Evolutionary conservation across 2,797 vertebrate species (phyloP), one percentile per base, ranked within the genome.

Genomic region (Channa striata): DNA sequence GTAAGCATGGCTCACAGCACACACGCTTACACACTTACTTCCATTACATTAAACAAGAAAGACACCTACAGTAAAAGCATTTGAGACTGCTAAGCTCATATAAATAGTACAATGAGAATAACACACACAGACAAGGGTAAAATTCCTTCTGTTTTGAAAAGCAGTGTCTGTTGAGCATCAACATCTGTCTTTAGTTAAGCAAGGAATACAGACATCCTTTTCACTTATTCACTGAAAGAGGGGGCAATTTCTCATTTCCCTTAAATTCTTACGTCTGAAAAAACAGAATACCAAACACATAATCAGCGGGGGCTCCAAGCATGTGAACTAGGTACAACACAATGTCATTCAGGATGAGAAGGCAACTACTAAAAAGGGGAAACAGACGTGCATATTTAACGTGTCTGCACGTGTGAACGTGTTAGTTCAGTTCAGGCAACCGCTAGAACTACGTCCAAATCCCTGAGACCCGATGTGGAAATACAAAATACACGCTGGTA

Each of bases 181-280:
- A 85, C 90, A 91, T 92, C 90, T 91, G 91, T 89, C 90, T 93
- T 91, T 86, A 84, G 86, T 93, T 92, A 91, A 80, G 83, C 72
- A 77, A 78, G 77, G 80, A 91, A 86, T 64, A 87, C 86, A 92
- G 89, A 90, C 90, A 88, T 91, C 88, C 87, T 89, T 91, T 92
- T 92, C 84, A 90, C 90, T 90, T 89, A 90, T 87, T 90, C 83
- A 85, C 84, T 61, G 84, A 87, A 91, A n/a, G 69, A 77, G 81
- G 68, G 54, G 59, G 52, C 61, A 74, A 80, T 89, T 91, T 92
- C 88, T 90, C 87, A 90, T 89, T 87, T 91, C 87, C 89, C 85
- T 81, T 80, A 83, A 91, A 91, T 90, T 91, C 85, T 91, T 88
- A 82, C 40, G 59, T 88, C 87, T 89, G 83, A 87, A 87, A 88